phyloP scores from a whole-genome alignment of 2,888 invertebrate species.

The Stenotaenia linearis region DNA sequence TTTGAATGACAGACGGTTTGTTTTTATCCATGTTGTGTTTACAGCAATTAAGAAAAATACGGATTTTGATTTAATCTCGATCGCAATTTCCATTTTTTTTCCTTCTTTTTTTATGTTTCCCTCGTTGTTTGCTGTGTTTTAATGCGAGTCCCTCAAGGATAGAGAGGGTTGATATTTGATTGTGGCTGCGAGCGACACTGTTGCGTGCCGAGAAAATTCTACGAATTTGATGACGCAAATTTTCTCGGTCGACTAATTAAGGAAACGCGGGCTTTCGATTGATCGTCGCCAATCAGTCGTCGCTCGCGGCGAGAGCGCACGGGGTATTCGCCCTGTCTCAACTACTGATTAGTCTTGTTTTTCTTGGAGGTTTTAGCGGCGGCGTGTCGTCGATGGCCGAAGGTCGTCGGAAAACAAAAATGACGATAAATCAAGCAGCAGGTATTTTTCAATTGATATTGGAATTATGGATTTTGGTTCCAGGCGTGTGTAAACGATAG shows the following conservation, averaged over 20 bases:
- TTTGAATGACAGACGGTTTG: background rate
- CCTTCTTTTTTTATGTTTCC: background rate
- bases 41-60: background rate
- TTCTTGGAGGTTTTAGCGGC: background rate
- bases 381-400: background rate
- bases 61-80: background rate
- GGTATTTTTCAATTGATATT: constrained; percentile 12
- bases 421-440: background rate
- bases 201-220: constrained; percentile 12
- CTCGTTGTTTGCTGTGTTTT: background rate
- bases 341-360: background rate
- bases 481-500: background rate
- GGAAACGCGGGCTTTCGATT: constrained; percentile 14
- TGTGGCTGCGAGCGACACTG: background rate
- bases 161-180: background rate
- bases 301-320: background rate
- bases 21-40: background rate
- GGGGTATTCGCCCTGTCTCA: background rate
- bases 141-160: background rate
- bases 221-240: constrained; percentile 14
- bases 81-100: background rate
- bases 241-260: constrained; percentile 15
- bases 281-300: constrained; percentile 15
- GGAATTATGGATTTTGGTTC: background rate
- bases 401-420: background rate